Evolutionary conservation across 2,113 vertebrate species (phyloP).

Genomic region (Ciconia boyciana): DNA sequence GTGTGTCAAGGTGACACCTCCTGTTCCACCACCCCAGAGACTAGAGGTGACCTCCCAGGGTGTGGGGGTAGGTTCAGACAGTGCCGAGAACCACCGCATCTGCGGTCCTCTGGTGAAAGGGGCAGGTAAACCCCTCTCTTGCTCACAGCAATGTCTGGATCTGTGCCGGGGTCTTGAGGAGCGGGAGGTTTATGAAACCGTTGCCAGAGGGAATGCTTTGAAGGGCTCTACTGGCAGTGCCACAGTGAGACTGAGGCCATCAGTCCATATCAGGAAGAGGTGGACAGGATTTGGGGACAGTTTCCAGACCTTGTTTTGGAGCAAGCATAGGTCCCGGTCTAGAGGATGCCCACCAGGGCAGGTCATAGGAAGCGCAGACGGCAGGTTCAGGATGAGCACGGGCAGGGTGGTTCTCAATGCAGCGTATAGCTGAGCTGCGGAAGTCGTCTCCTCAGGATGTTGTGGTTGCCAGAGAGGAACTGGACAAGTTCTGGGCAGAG

Average conservation of each 20-base stretch:
- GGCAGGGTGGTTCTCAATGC: background rate
- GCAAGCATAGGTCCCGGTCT: background rate
- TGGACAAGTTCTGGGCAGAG: background rate
- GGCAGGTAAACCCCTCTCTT: no score
- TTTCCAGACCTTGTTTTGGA: background rate
- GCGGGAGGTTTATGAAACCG: background rate
- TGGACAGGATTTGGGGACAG: background rate
- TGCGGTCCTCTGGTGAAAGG: background rate
- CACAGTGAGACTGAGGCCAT: background rate
- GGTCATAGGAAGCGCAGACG: background rate
- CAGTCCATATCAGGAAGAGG: background rate
- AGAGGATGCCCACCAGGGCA: no score
- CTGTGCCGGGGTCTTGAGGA: background rate
- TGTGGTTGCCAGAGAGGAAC: background rate
- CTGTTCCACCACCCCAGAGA: no score
- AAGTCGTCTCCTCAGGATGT: background rate
- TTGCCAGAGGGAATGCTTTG: background rate
- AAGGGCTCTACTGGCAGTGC: background rate
- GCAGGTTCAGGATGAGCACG: background rate
- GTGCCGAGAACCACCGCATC: background rate
- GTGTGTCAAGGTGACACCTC: accelerated
- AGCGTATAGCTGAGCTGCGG: background rate
- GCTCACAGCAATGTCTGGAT: background rate
- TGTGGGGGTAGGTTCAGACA: background rate
- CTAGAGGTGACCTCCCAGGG: background rate